Conservation (phyloP, 2,113 vertebrate species). For the Rhipidura dahli region DNA sequence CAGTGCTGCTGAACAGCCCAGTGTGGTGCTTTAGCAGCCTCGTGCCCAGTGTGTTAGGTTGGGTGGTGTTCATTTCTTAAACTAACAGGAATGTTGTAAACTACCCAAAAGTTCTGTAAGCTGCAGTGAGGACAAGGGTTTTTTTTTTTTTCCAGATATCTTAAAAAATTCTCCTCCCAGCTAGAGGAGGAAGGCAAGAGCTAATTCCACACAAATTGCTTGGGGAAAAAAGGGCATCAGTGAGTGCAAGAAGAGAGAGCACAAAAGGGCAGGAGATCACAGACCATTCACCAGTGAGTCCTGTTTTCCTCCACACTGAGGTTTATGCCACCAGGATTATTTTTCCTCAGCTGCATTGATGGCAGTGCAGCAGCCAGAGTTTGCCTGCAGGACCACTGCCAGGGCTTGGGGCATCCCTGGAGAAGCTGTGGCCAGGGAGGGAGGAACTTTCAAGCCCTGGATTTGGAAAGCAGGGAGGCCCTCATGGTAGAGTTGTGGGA, state of each 20-base stretch:
- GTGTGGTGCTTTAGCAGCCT: background rate
- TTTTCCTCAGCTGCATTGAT: background rate
- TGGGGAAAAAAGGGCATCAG: fast-evolving
- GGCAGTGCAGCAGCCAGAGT: background rate
- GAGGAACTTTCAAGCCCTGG: background rate
- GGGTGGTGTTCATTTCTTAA: background rate
- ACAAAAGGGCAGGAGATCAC: background rate
- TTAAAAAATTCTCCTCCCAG: background rate
- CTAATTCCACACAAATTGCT: background rate
- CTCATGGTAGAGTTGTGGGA: background rate
- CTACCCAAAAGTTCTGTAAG: background rate
- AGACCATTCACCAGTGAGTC: background rate
- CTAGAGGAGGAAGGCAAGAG: background rate
- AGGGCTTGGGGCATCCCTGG: background rate
- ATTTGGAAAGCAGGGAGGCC: background rate
- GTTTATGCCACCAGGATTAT: fast-evolving
- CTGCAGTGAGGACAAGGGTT: background rate
- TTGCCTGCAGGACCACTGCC: background rate
- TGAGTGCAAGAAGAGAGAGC: background rate
- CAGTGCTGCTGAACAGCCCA: background rate
- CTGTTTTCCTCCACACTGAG: background rate
- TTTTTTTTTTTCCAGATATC: background rate
- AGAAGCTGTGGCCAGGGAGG: background rate
- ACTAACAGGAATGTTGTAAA: background rate
- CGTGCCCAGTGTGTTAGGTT: fast-evolving